Conservation (phyloP, 2,113 vertebrate genomes). For the Lichenostomus cassidix region DNA sequence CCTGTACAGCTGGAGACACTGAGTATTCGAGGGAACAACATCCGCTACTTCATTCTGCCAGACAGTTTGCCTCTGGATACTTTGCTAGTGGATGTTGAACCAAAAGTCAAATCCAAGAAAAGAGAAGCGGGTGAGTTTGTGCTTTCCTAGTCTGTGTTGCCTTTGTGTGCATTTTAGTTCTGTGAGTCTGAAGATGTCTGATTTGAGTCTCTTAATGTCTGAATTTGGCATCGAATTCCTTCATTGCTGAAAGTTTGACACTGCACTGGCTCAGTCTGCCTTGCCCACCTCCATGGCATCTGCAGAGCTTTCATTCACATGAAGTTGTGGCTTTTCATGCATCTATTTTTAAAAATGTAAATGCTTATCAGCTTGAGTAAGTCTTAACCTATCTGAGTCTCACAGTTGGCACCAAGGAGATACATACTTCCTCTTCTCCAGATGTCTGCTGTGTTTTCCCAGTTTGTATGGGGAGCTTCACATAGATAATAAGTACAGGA, state of each 20-base stretch:
- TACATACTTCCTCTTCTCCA: background rate
- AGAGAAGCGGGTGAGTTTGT: slow-evolving; percentile 91
- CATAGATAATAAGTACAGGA: background rate
- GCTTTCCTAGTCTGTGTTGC: background rate
- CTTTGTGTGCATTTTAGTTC: background rate
- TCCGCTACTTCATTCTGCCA: slow-evolving; percentile 96
- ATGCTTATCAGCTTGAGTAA: background rate
- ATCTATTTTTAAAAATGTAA: background rate
- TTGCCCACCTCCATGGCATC: background rate
- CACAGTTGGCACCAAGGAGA: background rate
- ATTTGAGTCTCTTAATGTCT: background rate
- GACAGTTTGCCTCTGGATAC: slow-evolving; percentile 98
- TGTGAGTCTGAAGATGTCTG: background rate
- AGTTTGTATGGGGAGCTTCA: background rate
- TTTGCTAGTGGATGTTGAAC: slow-evolving; percentile 95
- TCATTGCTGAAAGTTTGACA: background rate
- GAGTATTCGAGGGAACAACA: slow-evolving; percentile 98
- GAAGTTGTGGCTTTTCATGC: background rate
- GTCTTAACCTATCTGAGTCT: background rate
- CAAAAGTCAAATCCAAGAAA: slow-evolving; percentile 98
- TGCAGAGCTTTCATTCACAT: background rate
- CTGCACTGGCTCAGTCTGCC: background rate
- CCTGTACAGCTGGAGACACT: slow-evolving; percentile 94
- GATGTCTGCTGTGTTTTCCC: background rate
- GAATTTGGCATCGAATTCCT: background rate